phyloP scores from a whole-genome alignment of 2,113 vertebrate species.

The Esox niger region DNA sequence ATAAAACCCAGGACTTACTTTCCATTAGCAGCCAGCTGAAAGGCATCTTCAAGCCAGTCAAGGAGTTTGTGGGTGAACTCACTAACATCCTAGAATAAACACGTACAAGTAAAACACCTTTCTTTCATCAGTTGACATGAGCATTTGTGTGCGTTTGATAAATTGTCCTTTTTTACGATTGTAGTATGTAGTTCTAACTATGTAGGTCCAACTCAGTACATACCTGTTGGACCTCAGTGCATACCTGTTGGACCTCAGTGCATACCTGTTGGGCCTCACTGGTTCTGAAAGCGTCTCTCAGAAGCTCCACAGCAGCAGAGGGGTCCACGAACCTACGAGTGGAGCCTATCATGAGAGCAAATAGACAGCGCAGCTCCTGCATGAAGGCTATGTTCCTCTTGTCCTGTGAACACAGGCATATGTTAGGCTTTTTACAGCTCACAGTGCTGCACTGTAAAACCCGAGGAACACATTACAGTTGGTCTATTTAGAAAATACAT shows the following conservation, averaged over 20 bases:
- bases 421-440: not conserved
- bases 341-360: slow-evolving; percentile 92
- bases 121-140: not conserved
- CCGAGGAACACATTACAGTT: slow-evolving; percentile 9
- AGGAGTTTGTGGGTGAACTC: slow-evolving; percentile 97
- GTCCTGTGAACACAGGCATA: slow-evolving; percentile 70
- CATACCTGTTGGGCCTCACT: slow-evolving; percentile 92
- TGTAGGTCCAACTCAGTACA: too few relatives aligned
- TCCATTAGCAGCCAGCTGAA: slow-evolving; percentile 87
- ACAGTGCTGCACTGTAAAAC: slow-evolving; percentile 1
- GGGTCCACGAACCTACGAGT: slow-evolving; percentile 91
- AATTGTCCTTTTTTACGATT: too few relatives aligned
- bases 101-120: not conserved
- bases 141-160: not conserved
- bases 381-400: slow-evolving; percentile 95
- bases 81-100: slow-evolving; percentile 88
- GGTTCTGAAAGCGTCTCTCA: slow-evolving; percentile 88
- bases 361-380: slow-evolving; percentile 93
- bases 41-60: slow-evolving; percentile 95
- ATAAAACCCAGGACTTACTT: slow-evolving; percentile 74
- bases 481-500: not conserved
- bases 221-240: not conserved
- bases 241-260: slow-evolving; percentile 1
- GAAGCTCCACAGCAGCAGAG: slow-evolving; percentile 84
- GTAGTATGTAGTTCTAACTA: too few relatives aligned